These are phyloP conservation scores for Nasonia vitripennis DNA, from an alignment of 1,140 invertebrate genomes.

Conservation along the genomic window DNA sequence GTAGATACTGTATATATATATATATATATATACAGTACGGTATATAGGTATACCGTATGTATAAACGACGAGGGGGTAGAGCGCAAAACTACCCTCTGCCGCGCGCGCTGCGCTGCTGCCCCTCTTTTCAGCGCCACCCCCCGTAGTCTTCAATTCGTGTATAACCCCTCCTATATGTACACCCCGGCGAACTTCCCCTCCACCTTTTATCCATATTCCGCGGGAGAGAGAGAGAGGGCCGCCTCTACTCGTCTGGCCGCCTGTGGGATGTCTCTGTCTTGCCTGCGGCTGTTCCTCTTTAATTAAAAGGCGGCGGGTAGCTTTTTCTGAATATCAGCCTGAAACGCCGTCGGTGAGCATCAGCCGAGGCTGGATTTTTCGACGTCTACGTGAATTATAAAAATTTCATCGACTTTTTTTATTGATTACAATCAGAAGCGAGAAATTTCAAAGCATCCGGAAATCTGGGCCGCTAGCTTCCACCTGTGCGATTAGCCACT, in stretches of 20 bases:
- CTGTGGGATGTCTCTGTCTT: neutral
- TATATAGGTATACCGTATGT: neutral
- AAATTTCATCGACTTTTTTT: too few species aligned
- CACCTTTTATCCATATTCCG: conserved; percentile 50
- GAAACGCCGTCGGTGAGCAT: too few species aligned
- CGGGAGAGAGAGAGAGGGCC: neutral
- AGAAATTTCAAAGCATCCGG: too few species aligned
- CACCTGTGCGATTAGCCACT: too few species aligned
- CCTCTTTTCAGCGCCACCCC: conserved; percentile 45
- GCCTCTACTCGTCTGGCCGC: conserved; percentile 8
- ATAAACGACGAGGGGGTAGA: neutral
- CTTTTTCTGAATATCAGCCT: too few species aligned
- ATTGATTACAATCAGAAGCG: too few species aligned
- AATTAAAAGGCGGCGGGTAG: conserved; percentile 37
- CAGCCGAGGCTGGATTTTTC: too few species aligned
- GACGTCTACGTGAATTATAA: too few species aligned
- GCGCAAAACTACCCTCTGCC: conserved; percentile 31
- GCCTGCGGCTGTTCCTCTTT: conserved; percentile 23
- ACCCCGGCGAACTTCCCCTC: neutral
- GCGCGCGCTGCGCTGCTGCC: neutral
- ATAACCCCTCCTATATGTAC: neutral
- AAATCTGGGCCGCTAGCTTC: too few species aligned
- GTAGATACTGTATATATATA: neutral
- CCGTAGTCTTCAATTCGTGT: conserved; percentile 41
- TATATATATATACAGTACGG: too few species aligned